Conservation (phyloP, 2,888 invertebrate species). For the Netelia melanura region DNA sequence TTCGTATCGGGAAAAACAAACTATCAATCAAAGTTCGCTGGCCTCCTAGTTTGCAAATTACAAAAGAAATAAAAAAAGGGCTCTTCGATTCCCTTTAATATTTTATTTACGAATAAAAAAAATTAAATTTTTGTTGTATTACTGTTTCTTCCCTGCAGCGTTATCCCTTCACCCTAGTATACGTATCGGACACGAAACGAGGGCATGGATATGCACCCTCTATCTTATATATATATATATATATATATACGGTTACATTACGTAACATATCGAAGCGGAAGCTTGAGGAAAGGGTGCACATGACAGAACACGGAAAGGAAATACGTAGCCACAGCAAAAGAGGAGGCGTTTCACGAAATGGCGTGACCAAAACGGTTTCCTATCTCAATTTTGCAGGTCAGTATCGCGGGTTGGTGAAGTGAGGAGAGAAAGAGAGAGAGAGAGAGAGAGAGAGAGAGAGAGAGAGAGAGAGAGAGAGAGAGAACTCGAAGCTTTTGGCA, state of each 20-base stretch:
- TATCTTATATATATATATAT: background rate
- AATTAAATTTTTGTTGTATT: too few species aligned
- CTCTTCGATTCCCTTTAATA: too few species aligned
- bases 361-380: constrained; percentile 41
- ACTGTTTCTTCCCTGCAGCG: too few species aligned
- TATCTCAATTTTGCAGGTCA: constrained; percentile 56
- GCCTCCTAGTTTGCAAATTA: background rate
- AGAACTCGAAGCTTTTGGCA: background rate
- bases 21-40: background rate
- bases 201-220: too few species aligned
- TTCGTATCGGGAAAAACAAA: background rate
- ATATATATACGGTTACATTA: background rate
- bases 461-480: background rate
- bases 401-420: constrained; percentile 27
- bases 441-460: background rate
- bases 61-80: too few species aligned
- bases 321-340: constrained; percentile 28
- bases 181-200: too few species aligned
- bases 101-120: too few species aligned
- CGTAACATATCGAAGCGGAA: constrained; percentile 22
- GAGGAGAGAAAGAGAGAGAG: constrained; percentile 7
- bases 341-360: constrained; percentile 26
- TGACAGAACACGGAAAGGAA: constrained; percentile 20
- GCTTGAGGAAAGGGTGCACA: constrained; percentile 6
- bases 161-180: too few species aligned